Conservation (phyloP, 2,888 invertebrate species). For the Charanyca ferruginea region DNA sequence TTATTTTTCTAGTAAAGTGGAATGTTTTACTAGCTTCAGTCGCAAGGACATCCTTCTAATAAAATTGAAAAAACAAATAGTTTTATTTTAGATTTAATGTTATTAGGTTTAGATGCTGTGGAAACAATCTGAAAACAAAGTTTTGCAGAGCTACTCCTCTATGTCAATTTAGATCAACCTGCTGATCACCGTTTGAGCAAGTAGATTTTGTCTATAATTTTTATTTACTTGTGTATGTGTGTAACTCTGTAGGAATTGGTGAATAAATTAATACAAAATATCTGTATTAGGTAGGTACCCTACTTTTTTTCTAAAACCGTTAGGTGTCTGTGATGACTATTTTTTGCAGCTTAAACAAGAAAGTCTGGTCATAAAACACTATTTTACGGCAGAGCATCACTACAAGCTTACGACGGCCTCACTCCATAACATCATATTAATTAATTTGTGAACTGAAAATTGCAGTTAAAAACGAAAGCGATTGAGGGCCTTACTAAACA, state of each 20-base stretch:
- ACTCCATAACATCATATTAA: slow-evolving; percentile 28
- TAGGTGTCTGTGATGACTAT: slow-evolving; percentile 39
- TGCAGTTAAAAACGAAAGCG: slow-evolving; percentile 20
- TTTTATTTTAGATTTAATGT: not conserved
- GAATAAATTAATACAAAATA: slow-evolving; percentile 17
- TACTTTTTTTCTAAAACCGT: slow-evolving; percentile 48
- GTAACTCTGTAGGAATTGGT: not conserved
- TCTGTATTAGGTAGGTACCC: slow-evolving; percentile 11
- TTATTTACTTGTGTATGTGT: not conserved
- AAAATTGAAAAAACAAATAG: not conserved
- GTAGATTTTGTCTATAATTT: slow-evolving; percentile 7
- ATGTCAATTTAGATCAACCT: not conserved
- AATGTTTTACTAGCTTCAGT: slow-evolving; percentile 19
- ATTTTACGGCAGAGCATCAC: slow-evolving; percentile 32
- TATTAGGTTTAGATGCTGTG: no score
- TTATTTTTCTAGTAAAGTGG: slow-evolving; percentile 29
- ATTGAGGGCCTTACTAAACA: not conserved
- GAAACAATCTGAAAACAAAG: not conserved
- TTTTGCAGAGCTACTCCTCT: not conserved
- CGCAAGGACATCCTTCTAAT: not conserved
- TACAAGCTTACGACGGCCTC: slow-evolving; percentile 18
- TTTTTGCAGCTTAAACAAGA: slow-evolving; percentile 55
- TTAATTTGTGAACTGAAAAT: slow-evolving; percentile 51
- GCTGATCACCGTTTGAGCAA: not conserved
- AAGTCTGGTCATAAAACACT: slow-evolving; percentile 49